Evolutionary conservation across 2,888 invertebrate genomes (phyloP).

Genomic region (Melolontha melolontha): DNA sequence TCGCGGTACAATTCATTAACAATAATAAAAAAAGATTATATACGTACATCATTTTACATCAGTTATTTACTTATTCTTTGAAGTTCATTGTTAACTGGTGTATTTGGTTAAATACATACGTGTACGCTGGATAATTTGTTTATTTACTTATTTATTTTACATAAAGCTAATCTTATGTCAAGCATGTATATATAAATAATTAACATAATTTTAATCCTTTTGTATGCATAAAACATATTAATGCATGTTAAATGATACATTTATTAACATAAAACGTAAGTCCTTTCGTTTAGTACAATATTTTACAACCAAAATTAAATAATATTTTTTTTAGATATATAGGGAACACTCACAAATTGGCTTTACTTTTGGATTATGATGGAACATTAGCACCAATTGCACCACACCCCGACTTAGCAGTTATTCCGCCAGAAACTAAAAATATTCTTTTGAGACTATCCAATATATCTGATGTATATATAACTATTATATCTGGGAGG

Average conservation of each 20-base stretch:
- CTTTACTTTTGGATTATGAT: conserved; percentile 87
- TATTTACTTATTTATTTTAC: neutral
- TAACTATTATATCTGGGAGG: conserved; percentile 87
- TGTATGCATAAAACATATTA: too few relatives aligned
- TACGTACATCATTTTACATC: too few relatives aligned
- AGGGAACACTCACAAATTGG: conserved; percentile 87
- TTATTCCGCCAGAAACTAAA: conserved; percentile 85
- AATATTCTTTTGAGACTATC: conserved; percentile 84
- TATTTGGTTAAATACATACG: too few relatives aligned
- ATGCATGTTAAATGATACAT: neutral
- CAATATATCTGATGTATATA: conserved; percentile 87
- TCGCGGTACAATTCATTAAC: too few relatives aligned
- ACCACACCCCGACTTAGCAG: conserved; percentile 90
- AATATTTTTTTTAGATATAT: conserved; percentile 77
- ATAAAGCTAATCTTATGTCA: neutral
- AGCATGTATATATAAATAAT: too few relatives aligned
- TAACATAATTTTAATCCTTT: too few relatives aligned
- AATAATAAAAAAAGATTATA: too few relatives aligned
- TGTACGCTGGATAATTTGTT: too few relatives aligned
- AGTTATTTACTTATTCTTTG: too few relatives aligned
- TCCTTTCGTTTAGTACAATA: neutral
- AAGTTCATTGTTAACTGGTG: too few relatives aligned
- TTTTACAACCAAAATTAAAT: neutral
- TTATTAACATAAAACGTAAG: conserved; percentile 2
- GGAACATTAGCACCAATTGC: conserved; percentile 91